Evolutionary conservation across 2,888 invertebrate species (phyloP).

Genomic region (Polydrusus pterygomalis): DNA sequence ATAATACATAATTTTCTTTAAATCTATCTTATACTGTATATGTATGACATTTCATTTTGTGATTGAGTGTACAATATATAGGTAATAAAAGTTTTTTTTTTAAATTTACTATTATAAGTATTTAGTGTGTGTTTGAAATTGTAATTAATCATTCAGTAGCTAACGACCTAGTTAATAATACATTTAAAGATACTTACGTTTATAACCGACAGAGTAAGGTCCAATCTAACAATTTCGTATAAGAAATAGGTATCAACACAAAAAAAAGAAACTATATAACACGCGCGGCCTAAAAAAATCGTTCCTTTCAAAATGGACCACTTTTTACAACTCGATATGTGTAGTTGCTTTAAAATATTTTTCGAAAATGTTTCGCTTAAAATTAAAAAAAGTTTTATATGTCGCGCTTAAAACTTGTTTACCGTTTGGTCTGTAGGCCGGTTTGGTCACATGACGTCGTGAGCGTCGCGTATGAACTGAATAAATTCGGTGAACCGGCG

Average conservation of each 20-base stretch:
- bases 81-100: too few species aligned
- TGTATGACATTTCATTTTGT: too few species aligned
- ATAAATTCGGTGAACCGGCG: constrained; percentile 29
- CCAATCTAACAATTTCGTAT: neutral
- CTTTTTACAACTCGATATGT: neutral
- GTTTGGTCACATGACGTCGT: constrained; percentile 13
- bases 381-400: neutral
- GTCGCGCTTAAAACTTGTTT: constrained; percentile 15
- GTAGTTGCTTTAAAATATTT: neutral
- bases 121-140: too few species aligned
- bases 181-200: constrained; percentile 1
- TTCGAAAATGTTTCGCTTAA: neutral
- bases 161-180: neutral
- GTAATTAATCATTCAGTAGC: too few species aligned
- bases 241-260: neutral
- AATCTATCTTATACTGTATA: too few species aligned
- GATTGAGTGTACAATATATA: too few species aligned
- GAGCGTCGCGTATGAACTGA: constrained; percentile 22
- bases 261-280: neutral
- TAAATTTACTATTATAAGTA: too few species aligned
- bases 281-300: constrained; percentile 2
- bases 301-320: neutral
- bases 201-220: neutral
- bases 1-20: neutral
- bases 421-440: constrained; percentile 14